Percentiles rank a stretch among this genome's conserved stretches.
These are phyloP conservation scores for Rotaria sp. DNA, from an alignment of 2,888 invertebrate species.

Conservation along the genomic window DNA sequence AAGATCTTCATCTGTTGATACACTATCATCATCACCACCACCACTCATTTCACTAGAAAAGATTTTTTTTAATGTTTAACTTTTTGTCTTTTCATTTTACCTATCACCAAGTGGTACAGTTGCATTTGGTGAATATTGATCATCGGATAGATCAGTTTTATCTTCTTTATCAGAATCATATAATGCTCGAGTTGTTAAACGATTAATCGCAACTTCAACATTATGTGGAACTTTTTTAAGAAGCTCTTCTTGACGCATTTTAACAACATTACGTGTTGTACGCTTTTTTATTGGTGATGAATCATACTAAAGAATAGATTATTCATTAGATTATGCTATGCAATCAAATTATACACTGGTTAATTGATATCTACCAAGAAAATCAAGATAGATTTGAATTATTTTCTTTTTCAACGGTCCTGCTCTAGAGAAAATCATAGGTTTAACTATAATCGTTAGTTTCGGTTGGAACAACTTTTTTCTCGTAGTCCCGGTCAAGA, in stretches of 20 bases:
- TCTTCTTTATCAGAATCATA: constrained; percentile 49
- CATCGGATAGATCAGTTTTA: constrained; percentile 23
- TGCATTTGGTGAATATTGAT: constrained; percentile 21
- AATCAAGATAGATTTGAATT: too few relatives aligned
- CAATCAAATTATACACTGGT: too few relatives aligned
- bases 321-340: too few relatives aligned
- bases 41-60: constrained; percentile 9
- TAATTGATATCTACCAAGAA: too few relatives aligned
- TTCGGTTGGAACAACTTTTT: too few relatives aligned
- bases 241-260: constrained; percentile 17
- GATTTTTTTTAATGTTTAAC: not conserved
- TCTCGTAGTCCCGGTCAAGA: too few relatives aligned
- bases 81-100: not conserved
- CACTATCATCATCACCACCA: constrained; percentile 34
- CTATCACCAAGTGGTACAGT: not conserved
- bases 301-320: not conserved
- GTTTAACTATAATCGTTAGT: too few relatives aligned
- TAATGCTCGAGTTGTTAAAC: constrained; percentile 51
- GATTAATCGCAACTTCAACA: constrained; percentile 50
- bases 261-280: constrained; percentile 22
- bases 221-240: constrained; percentile 36
- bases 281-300: constrained; percentile 8
- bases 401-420: too few relatives aligned
- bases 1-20: constrained; percentile 15
- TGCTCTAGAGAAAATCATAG: too few relatives aligned